Base-by-base conservation (phyloP, 1,140 invertebrate species). In the Mactra quadrangularis region DNA sequence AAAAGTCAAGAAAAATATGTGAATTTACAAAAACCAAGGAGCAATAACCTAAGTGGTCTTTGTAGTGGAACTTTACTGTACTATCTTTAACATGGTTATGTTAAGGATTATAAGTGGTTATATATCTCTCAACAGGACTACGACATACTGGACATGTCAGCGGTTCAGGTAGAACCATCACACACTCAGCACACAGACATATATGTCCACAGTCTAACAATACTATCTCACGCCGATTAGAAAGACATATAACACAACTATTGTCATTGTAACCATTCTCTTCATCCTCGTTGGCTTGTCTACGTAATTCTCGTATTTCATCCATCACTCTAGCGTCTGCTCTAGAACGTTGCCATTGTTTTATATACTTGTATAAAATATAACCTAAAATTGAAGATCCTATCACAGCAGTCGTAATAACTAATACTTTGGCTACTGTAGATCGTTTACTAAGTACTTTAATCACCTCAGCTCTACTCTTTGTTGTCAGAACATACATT, bases 171-270 rank as follows among this genome's bases (percentile, higher is more conserved):
- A 93, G 75, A 15, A 62, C 50, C 50, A 89, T 76, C 7, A 89
- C 90, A 87, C 93, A 94, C 41, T 92, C 88, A 11, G 85, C 82
- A 88, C 93, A 94, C 27, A 93, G 55, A 85, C 92, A 92, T 17
- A 93, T 84, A 87, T 94, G 93, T 27, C 93, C 91, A 86, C 93
- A 94, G 25, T 92, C 86, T 33, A 93, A 74, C 27, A 93, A 74
- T 15, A 93, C 84, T 15, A 94, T 87, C 70, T 93, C 92, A 9
- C 92, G 82, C 3, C 85, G 86, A 85, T 92, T 92, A 1, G 82
- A 83, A 55, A 93, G 70, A 85, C 93, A 94, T 7, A 94, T 86
- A 7, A 93, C 90, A 83, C 93, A 94, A 7, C 77, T 76, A 11
- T 86, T 72, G 11, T 47, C 62, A 27, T 82, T 22, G 13, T 29